phyloP scores from a whole-genome alignment of 1,140 invertebrate species.

The Coenobita brevimanus region DNA sequence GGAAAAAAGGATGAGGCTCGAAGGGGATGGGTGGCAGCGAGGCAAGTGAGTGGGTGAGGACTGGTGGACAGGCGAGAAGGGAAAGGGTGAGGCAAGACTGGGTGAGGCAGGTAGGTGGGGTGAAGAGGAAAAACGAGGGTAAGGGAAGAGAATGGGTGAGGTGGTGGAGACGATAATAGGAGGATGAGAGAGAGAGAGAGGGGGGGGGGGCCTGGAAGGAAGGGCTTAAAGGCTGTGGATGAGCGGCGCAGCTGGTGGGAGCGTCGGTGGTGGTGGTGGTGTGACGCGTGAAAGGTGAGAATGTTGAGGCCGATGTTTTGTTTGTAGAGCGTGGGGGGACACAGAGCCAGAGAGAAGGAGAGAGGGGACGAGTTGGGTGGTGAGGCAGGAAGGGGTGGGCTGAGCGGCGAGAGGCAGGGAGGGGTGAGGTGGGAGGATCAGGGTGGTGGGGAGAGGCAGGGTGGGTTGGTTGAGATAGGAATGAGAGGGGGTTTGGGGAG shows the following conservation, averaged over 20 bases:
- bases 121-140: neutral
- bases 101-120: neutral
- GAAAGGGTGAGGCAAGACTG: neutral
- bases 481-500: neutral
- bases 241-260: conserved; percentile 29
- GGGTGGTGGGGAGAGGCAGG: conserved; percentile 12
- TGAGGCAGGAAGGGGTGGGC: neutral
- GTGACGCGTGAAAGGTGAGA: conserved; percentile 31
- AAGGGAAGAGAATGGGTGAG: neutral
- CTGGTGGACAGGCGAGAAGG: neutral
- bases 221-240: conserved; percentile 3
- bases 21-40: too few species aligned
- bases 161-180: neutral
- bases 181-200: neutral
- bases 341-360: too few species aligned
- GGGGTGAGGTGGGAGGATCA: neutral
- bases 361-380: too few species aligned
- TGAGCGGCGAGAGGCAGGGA: neutral
- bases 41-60: too few species aligned
- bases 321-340: conserved; percentile 32
- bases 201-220: neutral
- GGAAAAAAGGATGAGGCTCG: too few species aligned
- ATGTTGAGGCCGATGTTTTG: conserved; percentile 40
- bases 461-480: neutral
- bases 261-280: neutral